Evolutionary conservation across 2,113 vertebrate genomes (phyloP), one percentile per base, ranked within the genome.

Genomic region (Clarias batrachus): DNA sequence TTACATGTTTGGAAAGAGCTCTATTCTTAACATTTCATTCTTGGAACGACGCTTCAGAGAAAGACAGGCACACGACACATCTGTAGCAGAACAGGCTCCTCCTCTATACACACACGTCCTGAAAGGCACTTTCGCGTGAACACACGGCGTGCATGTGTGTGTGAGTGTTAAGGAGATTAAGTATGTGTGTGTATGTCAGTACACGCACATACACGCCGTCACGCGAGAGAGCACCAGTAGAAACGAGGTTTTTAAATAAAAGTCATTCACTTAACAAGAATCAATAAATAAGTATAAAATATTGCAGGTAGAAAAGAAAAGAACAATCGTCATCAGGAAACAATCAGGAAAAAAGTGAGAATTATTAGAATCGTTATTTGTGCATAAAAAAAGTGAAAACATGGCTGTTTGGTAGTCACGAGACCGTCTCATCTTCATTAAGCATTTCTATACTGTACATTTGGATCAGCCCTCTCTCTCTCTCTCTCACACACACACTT

Each of bases 111-210:
- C 80, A 86, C 80, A 86, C 82, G 57, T 86, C 82, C 88, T 86
- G 77, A 94, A 94, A 95, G 94, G 94, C 94, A 95, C 94, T 94
- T 94, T 93, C 94, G 83, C 85, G 90, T 90, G 86, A 87, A 89
- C 88, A 82, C 87, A 78, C 70, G 59, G 68, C 79, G 89, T 81
- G 74, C 83, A 54, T 87, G 83, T 80, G 83, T 77, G 77, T 60
- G 82, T 19, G 82, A 41, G 77, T 62, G 85, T 62, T 80, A 13
- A 3, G 27, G 77, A 56, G 25, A 78, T 27, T 19, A 79, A 79
- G 8, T 27, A 23, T 63, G 79, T n/a, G 48, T 54, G 41, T 78
- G 71, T 77, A 62, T 54, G 33, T 88, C 23, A 17, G 41, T 54
- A 60, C 63, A 5, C 30, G 57, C 41, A 25, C 77, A 48, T 48